Base-by-base conservation (phyloP, 2,797 vertebrate species). In the Hafferia zeledoni region DNA sequence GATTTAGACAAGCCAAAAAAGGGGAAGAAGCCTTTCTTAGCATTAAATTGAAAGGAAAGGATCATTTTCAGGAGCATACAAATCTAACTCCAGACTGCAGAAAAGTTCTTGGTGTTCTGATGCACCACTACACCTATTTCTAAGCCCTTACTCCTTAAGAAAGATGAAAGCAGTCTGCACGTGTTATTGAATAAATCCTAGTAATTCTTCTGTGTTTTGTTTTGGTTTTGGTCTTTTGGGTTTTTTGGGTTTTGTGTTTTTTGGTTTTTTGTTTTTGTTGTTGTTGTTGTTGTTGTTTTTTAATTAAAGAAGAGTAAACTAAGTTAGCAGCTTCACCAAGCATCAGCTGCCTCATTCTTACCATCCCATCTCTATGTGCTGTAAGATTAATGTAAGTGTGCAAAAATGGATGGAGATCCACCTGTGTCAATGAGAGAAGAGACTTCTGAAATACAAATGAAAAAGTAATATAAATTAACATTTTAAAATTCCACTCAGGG, bases 381-480 rank as follows among this genome's bases (percentile, higher is more conserved):
- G 3, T 41, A 31, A 79, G 41, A 81, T 74, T 67, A 83, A 83
- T 20, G 53, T 63, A 83, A 91, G 39, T 11, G 24, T 39, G 28
- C 11, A 81, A 72, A 88, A 81, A 75, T 2, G 0, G 15, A 50
- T 55, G 28, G n/a, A 92, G 90, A 89, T 65, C 30, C 18, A 52
- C 22, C 18, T 74, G 20, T 35, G 14, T 46, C 53, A 74, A 43
- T 69, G 87, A 82, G 43, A 90, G 53, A 88, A 79, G 53, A 90
- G 53, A 79, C 7, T 78, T 87, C 35, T 61, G 60, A 90, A 89
- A 69, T 71, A 69, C 5, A 57, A 90, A 92, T 63, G 59, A 77
- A 80, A 95, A 94, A 86, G 14, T 39, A 77, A 77, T 61, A 67
- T 75, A 92, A 90, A 80, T 46, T 75, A 94, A 64, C 41, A 85